Base-by-base conservation (phyloP, 2,113 vertebrate species). In the Cyanistes caeruleus region DNA sequence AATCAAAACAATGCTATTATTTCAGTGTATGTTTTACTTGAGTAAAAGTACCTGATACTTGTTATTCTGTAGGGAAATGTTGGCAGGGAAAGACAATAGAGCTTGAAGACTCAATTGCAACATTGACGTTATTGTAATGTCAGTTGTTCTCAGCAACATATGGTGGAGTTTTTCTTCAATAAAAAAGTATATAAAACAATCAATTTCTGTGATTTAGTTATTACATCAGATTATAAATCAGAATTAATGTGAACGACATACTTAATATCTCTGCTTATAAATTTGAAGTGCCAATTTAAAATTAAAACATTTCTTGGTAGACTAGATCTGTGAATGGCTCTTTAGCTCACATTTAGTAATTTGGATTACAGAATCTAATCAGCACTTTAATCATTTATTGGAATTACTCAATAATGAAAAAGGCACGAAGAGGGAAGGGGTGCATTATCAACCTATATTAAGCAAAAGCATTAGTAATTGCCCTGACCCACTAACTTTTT, bases 211-310 rank as follows among this genome's bases (percentile, higher is more conserved):
- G 76, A 91, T 95, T 96, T 96, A 91, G 74, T 87, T 93, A 90
- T 97, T 95, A 76, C 65, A 95, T 87, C 80, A 95, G 68, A 93
- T 93, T 97, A 93, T 90, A 96, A 97, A 95, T 95, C 70, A 95
- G 88, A 96, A 97, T 95, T 91, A 96, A 89, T 87, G 73, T 96
- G 91, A 96, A 95, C 10, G 91, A 91, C 88, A 95, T 76, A 85
- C 70, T 96, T 96, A 97, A 94, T 97, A 97, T 97, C 92, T 96
- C 91, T 96, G 49, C 88, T 87, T 90, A 68, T 27, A 65, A 91
- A 87, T 78, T 35, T 70, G 33, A 91, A 92, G 69, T 76, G 89
- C 56, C 35, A 82, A 79, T 89, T 95, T 49, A 65, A 25, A 89
- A 60, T 82, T 72, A 87, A 94, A 95, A 82, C 16, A 17, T 43